These are phyloP conservation scores for Cepphus grylle DNA, from an alignment of 2,113 vertebrate species.

Conservation along the genomic window DNA sequence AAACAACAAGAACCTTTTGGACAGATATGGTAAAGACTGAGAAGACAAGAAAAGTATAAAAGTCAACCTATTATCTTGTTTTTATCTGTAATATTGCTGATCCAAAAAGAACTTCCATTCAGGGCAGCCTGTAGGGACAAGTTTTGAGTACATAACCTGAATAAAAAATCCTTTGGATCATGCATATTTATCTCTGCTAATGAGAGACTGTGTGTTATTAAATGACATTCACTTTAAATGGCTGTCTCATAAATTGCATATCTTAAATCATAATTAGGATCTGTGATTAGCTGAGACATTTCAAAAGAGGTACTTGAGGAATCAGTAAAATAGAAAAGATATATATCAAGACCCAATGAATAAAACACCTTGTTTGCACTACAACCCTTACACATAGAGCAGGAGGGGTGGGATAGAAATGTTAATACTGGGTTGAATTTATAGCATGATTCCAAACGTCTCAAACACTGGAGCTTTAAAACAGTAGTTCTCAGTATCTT, in stretches of 20 bases:
- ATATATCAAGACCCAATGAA: background rate
- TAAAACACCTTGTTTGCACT: background rate
- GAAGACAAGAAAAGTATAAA: background rate
- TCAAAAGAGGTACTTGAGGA: constrained; percentile 1
- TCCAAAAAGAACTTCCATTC: background rate
- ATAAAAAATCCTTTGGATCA: background rate
- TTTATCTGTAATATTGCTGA: background rate
- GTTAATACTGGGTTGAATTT: background rate
- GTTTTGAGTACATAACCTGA: background rate
- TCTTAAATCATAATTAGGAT: constrained; percentile 23
- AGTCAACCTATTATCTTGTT: background rate
- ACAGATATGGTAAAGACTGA: background rate
- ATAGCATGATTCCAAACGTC: background rate
- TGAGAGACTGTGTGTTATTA: background rate
- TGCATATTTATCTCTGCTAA: constrained; percentile 28
- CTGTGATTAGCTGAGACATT: constrained; percentile 33
- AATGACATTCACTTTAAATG: constrained; percentile 24
- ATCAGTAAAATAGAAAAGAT: constrained; percentile 14
- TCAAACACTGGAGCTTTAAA: background rate
- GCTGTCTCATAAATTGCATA: background rate
- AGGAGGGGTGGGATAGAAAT: background rate
- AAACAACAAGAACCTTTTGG: background rate
- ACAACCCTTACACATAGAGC: background rate
- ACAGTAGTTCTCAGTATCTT: background rate
- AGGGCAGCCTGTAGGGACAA: background rate